Evolutionary conservation across 1,140 invertebrate species (phyloP), one percentile per base, ranked within the genome.

Genomic region (Apis laboriosa): DNA sequence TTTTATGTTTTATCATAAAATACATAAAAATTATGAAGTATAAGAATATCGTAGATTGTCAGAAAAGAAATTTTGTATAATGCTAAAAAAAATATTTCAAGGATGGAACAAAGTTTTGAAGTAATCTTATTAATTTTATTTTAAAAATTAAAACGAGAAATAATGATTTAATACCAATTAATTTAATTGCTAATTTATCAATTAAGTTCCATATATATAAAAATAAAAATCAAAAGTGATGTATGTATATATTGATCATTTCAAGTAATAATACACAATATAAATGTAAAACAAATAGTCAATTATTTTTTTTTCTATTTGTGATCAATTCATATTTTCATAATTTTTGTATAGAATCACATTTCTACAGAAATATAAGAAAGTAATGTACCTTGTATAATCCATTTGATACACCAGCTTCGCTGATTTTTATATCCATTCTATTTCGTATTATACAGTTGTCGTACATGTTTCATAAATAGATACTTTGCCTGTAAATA

Each of bases 361-460:
- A 53, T 80, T 83, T 85, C 74, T 73, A 56, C 53, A 63, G 43
- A 67, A 79, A 85, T 72, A 74, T 85, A 88, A 88, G 84, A 88
- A 88, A 88, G 72, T 85, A 88, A 88, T 85, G 64, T 85, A 85
- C 61, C 77, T 88, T 84, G 73, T 88, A 88, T 88, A 83, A 88
- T 84, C 80, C 86, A 88, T 88, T 84, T 80, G 80, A 88, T 86
- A 88, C 77, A 88, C 74, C 86, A 88, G 71, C 84, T 84, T 88
- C 86, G 71, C 80, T 88, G 74, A 80, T 61, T 86, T 68, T 88
- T 86, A 88, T 86, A 88, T 80, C 87, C 84, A 71, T 86, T 88
- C 87, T 88, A 88, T 86, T 86, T 88, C 70, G 60, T 88, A 86
- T 88, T 70, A 86, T 88, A 88, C 86, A 88, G 55, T 87, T 83